A percentile compares a stretch with the other conserved stretches of the same genome.
These are phyloP conservation scores for Orthonychiurus folsomi DNA, from an alignment of 2,888 invertebrate species.

Conservation along the genomic window DNA sequence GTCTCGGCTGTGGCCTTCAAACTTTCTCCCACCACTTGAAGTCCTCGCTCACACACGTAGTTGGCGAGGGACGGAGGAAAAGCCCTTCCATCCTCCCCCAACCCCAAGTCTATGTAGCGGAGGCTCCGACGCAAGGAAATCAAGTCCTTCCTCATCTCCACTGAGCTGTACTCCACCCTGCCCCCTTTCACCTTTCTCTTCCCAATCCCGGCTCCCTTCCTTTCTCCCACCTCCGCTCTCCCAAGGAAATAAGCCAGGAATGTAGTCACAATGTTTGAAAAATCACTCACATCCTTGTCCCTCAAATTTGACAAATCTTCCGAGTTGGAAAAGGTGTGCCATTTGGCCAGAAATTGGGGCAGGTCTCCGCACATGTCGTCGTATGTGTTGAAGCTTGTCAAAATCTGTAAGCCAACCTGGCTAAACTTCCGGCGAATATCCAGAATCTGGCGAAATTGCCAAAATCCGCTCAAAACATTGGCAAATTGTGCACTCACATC, in stretches of 20 bases:
- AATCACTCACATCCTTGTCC: slow-evolving; percentile 2
- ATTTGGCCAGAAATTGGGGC: background rate
- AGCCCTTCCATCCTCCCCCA: background rate
- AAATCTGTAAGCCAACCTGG: background rate
- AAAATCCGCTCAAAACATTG: background rate
- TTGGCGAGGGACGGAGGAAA: background rate
- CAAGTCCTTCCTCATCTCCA: background rate
- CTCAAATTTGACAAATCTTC: too few species aligned
- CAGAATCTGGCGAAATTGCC: background rate
- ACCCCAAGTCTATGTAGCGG: slow-evolving; percentile 1
- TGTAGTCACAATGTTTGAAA: background rate
- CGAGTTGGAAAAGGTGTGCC: too few species aligned
- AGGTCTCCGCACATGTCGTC: background rate
- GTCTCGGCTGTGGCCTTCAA: background rate
- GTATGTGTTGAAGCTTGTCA: background rate
- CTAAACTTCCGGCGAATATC: background rate
- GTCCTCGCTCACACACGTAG: background rate
- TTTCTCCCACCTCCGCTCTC: background rate
- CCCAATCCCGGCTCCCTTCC: background rate
- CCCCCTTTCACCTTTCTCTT: background rate
- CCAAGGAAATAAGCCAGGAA: background rate
- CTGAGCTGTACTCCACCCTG: background rate
- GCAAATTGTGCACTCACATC: background rate
- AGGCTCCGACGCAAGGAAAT: background rate
- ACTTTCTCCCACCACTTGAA: slow-evolving; percentile 1